phyloP scores from a whole-genome alignment of 2,888 invertebrate genomes.

The Hemaris fuciformis region DNA sequence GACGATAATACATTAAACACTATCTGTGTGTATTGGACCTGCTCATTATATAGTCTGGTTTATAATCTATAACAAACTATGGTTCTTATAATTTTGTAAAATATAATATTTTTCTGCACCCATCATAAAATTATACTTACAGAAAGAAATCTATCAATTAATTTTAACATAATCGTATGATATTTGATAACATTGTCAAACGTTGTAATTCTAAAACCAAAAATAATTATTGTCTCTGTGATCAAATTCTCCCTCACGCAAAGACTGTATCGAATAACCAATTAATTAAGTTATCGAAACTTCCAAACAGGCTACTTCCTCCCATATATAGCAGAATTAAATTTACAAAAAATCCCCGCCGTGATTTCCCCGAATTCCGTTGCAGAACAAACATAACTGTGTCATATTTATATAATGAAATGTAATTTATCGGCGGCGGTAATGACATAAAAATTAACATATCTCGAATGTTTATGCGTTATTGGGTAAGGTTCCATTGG shows the following conservation, averaged over 20 bases:
- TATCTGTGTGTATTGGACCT: background rate
- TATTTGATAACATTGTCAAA: too few species aligned
- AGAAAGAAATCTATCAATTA: too few species aligned
- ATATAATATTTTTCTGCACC: too few species aligned
- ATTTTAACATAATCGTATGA: too few species aligned
- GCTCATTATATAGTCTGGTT: too few species aligned
- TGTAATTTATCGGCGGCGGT: constrained; percentile 42
- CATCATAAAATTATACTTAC: too few species aligned
- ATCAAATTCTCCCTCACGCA: background rate
- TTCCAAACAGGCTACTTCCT: background rate
- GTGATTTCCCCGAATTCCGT: background rate
- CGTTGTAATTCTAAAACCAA: too few species aligned
- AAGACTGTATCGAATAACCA: background rate
- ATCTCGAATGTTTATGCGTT: constrained; percentile 50
- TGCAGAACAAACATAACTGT: constrained; percentile 14
- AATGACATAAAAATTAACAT: constrained; percentile 62
- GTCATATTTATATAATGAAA: constrained; percentile 27
- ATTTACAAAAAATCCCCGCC: background rate
- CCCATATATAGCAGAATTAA: background rate
- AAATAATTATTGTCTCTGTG: background rate
- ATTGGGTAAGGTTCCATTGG: constrained; percentile 39
- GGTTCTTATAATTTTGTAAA: too few species aligned
- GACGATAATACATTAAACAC: too few species aligned
- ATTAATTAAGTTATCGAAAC: background rate
- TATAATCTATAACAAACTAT: too few species aligned